Evolutionary conservation across 2,888 invertebrate species (phyloP), one percentile per base, ranked within the genome.

Genomic region (Chaitophorus viminalis): DNA sequence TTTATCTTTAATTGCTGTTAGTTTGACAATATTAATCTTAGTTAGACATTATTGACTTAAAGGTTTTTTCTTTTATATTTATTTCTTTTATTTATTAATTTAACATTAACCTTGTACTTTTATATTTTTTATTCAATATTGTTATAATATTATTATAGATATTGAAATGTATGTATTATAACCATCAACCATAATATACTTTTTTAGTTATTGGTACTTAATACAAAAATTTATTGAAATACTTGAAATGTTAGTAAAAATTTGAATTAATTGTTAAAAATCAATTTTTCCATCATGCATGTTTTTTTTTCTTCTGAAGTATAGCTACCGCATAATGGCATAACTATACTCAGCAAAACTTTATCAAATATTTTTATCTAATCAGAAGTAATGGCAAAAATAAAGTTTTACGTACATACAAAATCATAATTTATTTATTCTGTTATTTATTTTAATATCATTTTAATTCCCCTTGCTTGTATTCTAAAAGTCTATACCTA

Each of bases 1-100:
- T 65, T 68, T n/a, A 68, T 46, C n/a, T 46, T 76, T 29, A 36
- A 74, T 3, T 74, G 17, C 9, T 36, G 3, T 18, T 0, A 8
- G 18, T 74, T n/a, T n/a, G n/a, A n/a, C 36, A n/a, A 18, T 54
- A 82, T 82, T 60, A 74, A 54, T 36, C n/a, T 54, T 54, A 74
- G 72, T 29, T 60, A 3, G 33, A 0, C 31, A 83, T 60, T 75
- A 75, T 72, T n/a, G n/a, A n/a, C 70, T 75, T 54, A 52, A 29
- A 60, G 11, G 11, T 36, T n/a, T n/a, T n/a, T n/a, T n/a, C n/a
- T n/a, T n/a, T n/a, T n/a, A n/a, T n/a, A n/a, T n/a, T n/a, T n/a
- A 54, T 54, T 75, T 83, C 65, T 75, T 29, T 25, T 14, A 0
- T 17, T 6, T 36, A 60, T 75, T 75, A 9, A 83, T 75, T 83